Evolutionary conservation across 2,113 vertebrate genomes (phyloP).

Genomic region (Otocyon megalotis): DNA sequence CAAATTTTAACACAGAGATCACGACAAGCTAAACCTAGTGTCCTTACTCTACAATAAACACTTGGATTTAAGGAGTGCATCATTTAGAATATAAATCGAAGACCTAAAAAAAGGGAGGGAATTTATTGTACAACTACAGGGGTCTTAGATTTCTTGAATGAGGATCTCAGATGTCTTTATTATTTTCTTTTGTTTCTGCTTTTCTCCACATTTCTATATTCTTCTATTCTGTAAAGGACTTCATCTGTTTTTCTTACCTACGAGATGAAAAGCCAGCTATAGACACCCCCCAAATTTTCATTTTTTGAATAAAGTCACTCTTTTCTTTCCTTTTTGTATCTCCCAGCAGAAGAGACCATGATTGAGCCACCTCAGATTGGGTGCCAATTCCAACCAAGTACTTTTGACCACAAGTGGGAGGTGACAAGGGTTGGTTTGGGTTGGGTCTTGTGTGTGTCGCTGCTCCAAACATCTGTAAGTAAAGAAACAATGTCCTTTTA

Average conservation of each 20-base stretch:
- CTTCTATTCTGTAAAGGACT: not conserved
- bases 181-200: not conserved
- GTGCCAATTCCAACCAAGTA: not conserved
- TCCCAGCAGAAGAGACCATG: not conserved
- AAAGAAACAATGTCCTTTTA: not conserved
- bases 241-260: not conserved
- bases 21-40: not conserved
- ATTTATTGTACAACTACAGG: not conserved
- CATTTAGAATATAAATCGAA: not conserved
- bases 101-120: not conserved
- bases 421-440: not conserved
- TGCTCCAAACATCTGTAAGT: not conserved
- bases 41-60: not conserved
- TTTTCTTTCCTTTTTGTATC: not conserved
- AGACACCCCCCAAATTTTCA: not conserved
- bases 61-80: not conserved
- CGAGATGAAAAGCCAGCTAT: not conserved
- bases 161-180: not conserved
- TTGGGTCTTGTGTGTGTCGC: not conserved
- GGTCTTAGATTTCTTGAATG: not conserved
- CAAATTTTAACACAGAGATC: not conserved
- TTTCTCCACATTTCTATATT: not conserved
- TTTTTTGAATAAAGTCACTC: not conserved
- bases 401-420: not conserved
- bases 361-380: not conserved